Percentiles rank a stretch among this genome's conserved stretches.
These are phyloP conservation scores for Mythimna ferrago DNA, from an alignment of 2,888 invertebrate species.

Conservation along the genomic window DNA sequence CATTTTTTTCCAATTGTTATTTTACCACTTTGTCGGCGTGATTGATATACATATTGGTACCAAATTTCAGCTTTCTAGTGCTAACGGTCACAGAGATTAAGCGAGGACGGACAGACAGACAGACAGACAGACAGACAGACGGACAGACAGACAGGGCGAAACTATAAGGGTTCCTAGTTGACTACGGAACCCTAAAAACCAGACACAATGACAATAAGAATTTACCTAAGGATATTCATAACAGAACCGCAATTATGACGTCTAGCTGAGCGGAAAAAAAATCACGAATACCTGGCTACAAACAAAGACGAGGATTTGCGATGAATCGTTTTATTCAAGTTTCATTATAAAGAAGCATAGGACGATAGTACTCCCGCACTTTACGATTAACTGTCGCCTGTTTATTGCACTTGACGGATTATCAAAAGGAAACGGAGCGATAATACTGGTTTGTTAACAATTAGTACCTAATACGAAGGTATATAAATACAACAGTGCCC, in stretches of 20 bases:
- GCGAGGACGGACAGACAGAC: too few species aligned
- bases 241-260: constrained; percentile 44
- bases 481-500: constrained; percentile 69
- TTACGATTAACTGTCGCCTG: constrained; percentile 52
- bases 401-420: constrained; percentile 73
- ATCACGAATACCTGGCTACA: constrained; percentile 31
- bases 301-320: constrained; percentile 30
- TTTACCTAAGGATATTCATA: constrained; percentile 58
- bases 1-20: too few species aligned
- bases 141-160: too few species aligned
- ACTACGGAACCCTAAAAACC: constrained; percentile 10
- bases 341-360: not conserved
- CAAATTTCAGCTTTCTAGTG: too few species aligned
- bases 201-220: constrained; percentile 53
- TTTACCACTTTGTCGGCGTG: too few species aligned
- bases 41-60: too few species aligned
- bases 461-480: constrained; percentile 61
- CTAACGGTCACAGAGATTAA: too few species aligned
- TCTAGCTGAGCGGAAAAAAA: constrained; percentile 58
- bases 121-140: too few species aligned
- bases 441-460: constrained; percentile 67
- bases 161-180: too few species aligned
- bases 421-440: constrained; percentile 76
- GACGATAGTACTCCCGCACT: constrained; percentile 21
- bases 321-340: constrained; percentile 14